These are phyloP conservation scores for Ammospiza nelsoni DNA, from an alignment of 2,113 vertebrate genomes.

Conservation along the genomic window DNA sequence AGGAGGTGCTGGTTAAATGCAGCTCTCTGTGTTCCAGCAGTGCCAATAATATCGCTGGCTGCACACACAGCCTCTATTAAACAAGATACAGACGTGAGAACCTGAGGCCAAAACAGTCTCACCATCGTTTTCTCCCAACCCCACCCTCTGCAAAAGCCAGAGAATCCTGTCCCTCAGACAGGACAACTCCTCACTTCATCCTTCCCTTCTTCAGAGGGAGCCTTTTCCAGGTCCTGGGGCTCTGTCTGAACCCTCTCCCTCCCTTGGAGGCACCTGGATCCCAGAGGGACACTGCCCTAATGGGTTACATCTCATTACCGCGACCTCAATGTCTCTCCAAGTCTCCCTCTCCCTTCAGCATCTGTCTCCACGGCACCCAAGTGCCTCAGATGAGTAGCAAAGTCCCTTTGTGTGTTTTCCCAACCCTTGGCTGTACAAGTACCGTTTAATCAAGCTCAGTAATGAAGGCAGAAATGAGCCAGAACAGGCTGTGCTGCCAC, in stretches of 20 bases:
- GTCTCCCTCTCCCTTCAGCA: not conserved
- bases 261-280: not conserved
- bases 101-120: not conserved
- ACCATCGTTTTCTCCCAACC: not conserved
- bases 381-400: conserved; percentile 29
- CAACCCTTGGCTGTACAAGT: conserved; percentile 39
- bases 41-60: accelerated
- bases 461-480: conserved; percentile 29
- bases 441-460: conserved; percentile 56
- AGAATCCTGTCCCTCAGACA: not conserved
- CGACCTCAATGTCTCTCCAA: not conserved
- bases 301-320: not conserved
- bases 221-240: not conserved
- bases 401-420: conserved; percentile 52
- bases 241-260: not conserved
- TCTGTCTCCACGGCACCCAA: conserved; percentile 18
- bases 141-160: not conserved
- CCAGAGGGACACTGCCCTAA: not conserved
- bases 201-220: not conserved
- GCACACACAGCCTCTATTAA: not conserved
- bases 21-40: not conserved
- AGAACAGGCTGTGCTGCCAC: not conserved
- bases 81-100: not conserved
- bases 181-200: not conserved
- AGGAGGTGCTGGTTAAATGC: not conserved